Conservation (phyloP, 2,113 vertebrate species). For the Bostrychus sinensis region DNA sequence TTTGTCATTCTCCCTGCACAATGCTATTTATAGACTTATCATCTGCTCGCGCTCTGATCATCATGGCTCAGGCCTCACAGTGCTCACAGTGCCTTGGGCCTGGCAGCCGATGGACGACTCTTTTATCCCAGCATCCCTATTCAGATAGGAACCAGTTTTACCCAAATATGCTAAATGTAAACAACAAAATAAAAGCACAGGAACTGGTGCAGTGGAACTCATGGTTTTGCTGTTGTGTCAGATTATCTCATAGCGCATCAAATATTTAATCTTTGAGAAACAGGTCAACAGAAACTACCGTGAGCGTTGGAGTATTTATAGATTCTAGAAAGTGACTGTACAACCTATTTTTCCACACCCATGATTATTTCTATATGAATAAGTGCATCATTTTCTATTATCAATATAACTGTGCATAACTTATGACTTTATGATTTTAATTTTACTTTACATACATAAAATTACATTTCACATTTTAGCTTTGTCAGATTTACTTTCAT, state of each 20-base stretch:
- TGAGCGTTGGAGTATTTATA: neutral
- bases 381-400: no score
- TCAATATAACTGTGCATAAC: no score
- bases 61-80: slow-evolving; percentile 57
- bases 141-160: slow-evolving; percentile 15
- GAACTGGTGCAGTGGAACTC: neutral
- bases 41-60: slow-evolving; percentile 69
- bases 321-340: no score
- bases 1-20: slow-evolving; percentile 55
- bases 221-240: neutral
- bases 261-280: slow-evolving; percentile 6
- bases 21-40: slow-evolving; percentile 74
- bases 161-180: neutral
- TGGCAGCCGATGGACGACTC: slow-evolving; percentile 49
- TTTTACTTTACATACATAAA: no score
- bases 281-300: neutral
- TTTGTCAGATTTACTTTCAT: no score
- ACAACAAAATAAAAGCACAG: neutral
- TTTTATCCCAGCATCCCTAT: slow-evolving; percentile 25
- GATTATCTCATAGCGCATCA: neutral
- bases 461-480: no score
- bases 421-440: no score
- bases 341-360: no score
- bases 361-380: neutral
- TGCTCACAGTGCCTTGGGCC: slow-evolving; percentile 48